Evolutionary conservation across 2,113 vertebrate species (phyloP), one percentile per base, ranked within the genome.

Genomic region (Eulemur macaco): DNA sequence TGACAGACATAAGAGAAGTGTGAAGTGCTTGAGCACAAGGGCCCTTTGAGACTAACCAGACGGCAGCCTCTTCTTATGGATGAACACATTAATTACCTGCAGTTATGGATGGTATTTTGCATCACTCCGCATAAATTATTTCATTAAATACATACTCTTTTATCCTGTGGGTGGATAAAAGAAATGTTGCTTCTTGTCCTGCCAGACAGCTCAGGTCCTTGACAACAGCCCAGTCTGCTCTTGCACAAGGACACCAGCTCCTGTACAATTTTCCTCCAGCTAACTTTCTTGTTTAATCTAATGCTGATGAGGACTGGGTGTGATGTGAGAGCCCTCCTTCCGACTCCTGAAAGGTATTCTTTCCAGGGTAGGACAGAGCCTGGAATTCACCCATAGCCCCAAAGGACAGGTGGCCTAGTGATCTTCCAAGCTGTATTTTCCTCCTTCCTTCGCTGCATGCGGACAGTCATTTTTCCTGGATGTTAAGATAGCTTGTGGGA

Each of bases 371-470:
- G 31, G 3, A 18, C 18, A 21, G 84, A 54, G 8, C 8, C 63
- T 63, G n/a, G 52, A 58, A 0, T 23, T 52, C 11, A 4, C 8
- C 34, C 64, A 14, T 4, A 31, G n/a, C 18, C 60, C 86, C 29
- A 50, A 34, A 71, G 88, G 78, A 69, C 68, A 39, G 20, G 50
- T 0, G 4, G 34, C 64, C 76, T 14, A 0, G 1, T n/a, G 66
- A 10, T 31, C 15, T 47, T 64, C 50, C 23, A 13, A 45, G 4
- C 64, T 42, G 1, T 14, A 1, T 54, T 31, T 37, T 9, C 25
- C 71, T 25, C 11, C 86, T 20, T 9, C 21, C 3, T 1, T 29
- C 1, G 0, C 8, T 18, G 37, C 1, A 0, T 18, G 18, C 1
- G 14, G 23, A 50, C 27, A 34, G 21, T 25, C 47, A 6, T n/a